These are phyloP conservation scores for Discoglossus pictus DNA, from an alignment of 2,797 vertebrate species.

Conservation along the genomic window DNA sequence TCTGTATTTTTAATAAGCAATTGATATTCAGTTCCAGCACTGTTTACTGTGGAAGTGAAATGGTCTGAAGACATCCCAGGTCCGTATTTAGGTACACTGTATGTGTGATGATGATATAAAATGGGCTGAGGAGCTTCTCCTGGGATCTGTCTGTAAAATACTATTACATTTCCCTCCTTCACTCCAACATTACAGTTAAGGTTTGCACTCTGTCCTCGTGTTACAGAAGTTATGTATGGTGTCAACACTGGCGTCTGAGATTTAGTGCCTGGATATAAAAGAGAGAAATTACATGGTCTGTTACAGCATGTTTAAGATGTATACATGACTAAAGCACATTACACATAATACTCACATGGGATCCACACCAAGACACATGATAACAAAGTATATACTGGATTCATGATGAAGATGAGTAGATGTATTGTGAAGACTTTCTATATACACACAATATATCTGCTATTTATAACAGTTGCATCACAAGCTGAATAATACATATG, in stretches of 20 bases:
- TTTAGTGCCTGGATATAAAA: neutral
- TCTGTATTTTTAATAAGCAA: neutral
- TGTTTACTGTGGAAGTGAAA: conserved; percentile 5
- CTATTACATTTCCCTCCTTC: neutral
- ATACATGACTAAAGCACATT: no score
- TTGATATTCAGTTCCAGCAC: conserved; percentile 2
- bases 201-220: conserved; percentile 2
- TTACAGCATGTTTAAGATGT: no score
- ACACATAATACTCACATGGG: no score
- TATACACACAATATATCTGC: no score
- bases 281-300: neutral
- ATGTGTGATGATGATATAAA: conserved; percentile 5
- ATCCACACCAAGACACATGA: no score
- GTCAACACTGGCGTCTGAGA: neutral
- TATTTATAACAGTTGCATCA: no score
- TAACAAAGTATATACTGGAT: no score
- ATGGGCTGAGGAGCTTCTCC: conserved; percentile 1
- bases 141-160: neutral
- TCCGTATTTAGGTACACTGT: conserved; percentile 7
- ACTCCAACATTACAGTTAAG: conserved; percentile 6
- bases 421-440: no score
- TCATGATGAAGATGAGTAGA: no score
- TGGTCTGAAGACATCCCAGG: conserved; percentile 7
- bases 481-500: no score
- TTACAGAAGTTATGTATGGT: neutral